Conservation (phyloP, 1,140 invertebrate species). For the Myzus persicae region DNA sequence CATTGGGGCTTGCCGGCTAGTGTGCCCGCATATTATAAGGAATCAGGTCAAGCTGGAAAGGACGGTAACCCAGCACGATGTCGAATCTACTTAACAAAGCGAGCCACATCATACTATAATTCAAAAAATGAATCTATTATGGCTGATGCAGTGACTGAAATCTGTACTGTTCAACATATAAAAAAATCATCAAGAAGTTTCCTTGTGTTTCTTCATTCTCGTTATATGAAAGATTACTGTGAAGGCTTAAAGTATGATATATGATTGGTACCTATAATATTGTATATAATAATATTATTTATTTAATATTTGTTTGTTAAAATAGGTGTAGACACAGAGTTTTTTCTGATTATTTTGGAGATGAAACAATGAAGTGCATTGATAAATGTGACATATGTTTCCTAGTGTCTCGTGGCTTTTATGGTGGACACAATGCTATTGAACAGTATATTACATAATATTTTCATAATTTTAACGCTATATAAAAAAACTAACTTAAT, state of each 20-base stretch:
- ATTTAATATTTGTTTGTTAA: background rate
- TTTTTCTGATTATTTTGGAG: constrained; percentile 81
- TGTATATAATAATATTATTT: background rate
- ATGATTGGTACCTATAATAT: background rate
- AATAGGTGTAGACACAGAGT: constrained; percentile 74
- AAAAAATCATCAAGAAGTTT: constrained; percentile 70
- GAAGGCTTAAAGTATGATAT: constrained; percentile 71
- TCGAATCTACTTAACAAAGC: constrained; percentile 76
- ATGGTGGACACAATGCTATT: background rate
- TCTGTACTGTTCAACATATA: constrained; percentile 67
- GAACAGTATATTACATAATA: background rate
- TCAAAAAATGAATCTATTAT: constrained; percentile 82
- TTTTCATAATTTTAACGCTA: background rate
- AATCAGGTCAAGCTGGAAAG: constrained; percentile 73
- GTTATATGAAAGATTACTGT: constrained; percentile 77
- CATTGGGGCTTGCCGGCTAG: constrained; percentile 92
- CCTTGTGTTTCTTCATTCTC: constrained; percentile 72
- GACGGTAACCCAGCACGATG: constrained; percentile 71
- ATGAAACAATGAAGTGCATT: constrained; percentile 64
- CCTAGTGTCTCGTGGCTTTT: background rate
- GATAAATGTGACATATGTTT: constrained; percentile 2
- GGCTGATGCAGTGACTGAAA: constrained; percentile 71
- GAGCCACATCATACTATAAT: constrained; percentile 59
- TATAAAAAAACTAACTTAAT: background rate
- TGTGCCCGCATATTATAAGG: constrained; percentile 70